Conservation (phyloP, 2,888 invertebrate species). For the Platynereis dumerilii region DNA sequence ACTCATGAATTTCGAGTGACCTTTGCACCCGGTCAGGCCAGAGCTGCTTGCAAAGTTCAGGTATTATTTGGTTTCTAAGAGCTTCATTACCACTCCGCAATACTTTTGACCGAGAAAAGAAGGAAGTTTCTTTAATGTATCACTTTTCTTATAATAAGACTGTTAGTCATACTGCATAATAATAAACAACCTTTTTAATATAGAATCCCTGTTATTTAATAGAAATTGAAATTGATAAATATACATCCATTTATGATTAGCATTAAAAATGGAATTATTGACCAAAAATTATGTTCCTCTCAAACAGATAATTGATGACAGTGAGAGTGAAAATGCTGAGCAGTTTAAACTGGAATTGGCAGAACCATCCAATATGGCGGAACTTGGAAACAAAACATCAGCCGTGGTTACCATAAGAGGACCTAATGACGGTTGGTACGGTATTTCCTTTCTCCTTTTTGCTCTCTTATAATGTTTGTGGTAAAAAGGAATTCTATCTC, state of each 20-base stretch:
- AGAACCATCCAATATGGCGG: conserved; percentile 52
- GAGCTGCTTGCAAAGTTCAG: conserved; percentile 56
- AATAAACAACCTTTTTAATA: not conserved
- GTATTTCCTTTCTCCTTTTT: not conserved
- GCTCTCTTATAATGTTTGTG: not conserved
- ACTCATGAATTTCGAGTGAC: conserved; percentile 48
- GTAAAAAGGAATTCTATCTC: not conserved
- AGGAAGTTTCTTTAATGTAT: too few species aligned
- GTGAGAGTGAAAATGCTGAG: conserved; percentile 55
- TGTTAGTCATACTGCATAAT: not conserved
- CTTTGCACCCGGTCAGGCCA: conserved; percentile 49
- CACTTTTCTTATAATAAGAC: too few species aligned
- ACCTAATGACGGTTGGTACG: conserved; percentile 60
- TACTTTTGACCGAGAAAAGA: too few species aligned
- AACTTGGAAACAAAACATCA: conserved; percentile 48
- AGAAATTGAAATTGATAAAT: not conserved
- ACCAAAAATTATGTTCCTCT: too few species aligned
- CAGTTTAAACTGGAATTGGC: conserved; percentile 58
- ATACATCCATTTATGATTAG: too few species aligned
- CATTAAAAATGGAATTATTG: too few species aligned
- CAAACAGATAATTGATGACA: conserved; percentile 63
- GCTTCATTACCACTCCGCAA: too few species aligned
- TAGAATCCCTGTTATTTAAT: not conserved
- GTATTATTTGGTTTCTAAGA: conserved; percentile 40
- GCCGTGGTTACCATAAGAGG: conserved; percentile 59